A percentile compares a stretch with the other conserved stretches of the same genome.
Evolutionary conservation across 2,888 invertebrate species (phyloP).

Genomic region (Tetropium fuscum): DNA sequence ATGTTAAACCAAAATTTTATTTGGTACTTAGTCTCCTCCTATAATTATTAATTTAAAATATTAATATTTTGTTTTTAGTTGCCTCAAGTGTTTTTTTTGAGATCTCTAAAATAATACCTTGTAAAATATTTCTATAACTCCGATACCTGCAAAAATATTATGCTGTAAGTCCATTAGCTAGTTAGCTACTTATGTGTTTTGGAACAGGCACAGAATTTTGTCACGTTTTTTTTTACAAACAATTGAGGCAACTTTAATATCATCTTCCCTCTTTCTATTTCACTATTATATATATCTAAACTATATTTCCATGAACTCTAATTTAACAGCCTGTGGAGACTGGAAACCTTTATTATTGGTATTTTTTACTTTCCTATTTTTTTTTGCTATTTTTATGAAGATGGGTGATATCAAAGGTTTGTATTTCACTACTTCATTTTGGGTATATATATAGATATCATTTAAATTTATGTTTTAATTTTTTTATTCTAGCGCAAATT

Average conservation of each 20-base stretch:
- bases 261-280: constrained; percentile 32
- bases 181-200: too few relatives aligned
- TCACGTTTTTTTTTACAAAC: constrained; percentile 29
- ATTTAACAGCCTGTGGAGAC: constrained; percentile 6
- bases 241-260: constrained; percentile 46
- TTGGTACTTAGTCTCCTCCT: constrained; percentile 12
- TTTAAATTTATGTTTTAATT: too few relatives aligned
- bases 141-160: neutral
- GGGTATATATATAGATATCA: too few relatives aligned
- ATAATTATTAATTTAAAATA: constrained; percentile 3
- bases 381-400: neutral
- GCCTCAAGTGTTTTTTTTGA: constrained; percentile 46
- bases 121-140: constrained; percentile 21
- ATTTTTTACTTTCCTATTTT: constrained; percentile 9
- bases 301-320: constrained; percentile 8
- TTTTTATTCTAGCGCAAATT: too few relatives aligned
- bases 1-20: constrained; percentile 19
- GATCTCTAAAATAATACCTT: constrained; percentile 9
- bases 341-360: constrained; percentile 6
- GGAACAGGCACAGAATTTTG: constrained; percentile 4
- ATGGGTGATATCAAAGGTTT: constrained; percentile 11
- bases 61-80: constrained; percentile 35
- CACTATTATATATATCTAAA: constrained; percentile 12
- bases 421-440: constrained; percentile 16
- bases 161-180: constrained; percentile 1